These are phyloP conservation scores for Jaculus jaculus DNA, from an alignment of 2,113 vertebrate species.

Conservation along the genomic window DNA sequence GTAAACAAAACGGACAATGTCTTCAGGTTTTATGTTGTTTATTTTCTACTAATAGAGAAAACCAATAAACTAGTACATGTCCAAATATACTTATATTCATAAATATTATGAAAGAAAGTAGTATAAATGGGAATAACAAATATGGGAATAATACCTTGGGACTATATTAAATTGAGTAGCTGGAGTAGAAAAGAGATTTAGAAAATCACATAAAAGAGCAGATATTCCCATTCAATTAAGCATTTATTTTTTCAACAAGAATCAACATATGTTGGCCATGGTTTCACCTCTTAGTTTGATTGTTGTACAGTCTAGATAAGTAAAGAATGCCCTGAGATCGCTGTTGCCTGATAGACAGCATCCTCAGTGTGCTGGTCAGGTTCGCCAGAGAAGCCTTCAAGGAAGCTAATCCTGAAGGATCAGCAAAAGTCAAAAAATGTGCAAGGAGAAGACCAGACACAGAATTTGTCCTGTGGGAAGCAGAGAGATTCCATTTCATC, in stretches of 20 bases:
- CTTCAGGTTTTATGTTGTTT: not conserved
- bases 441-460: not conserved
- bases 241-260: not conserved
- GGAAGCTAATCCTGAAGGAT: not conserved
- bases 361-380: not conserved
- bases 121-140: constrained; percentile 25
- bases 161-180: constrained; percentile 30
- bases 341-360: not conserved
- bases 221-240: constrained; percentile 4
- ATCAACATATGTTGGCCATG: not conserved
- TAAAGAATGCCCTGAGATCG: not conserved
- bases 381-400: not conserved
- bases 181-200: constrained; percentile 48
- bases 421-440: constrained; percentile 8
- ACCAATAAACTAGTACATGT: constrained; percentile 35
- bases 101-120: constrained; percentile 48
- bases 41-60: constrained; percentile 39
- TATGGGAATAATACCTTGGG: constrained; percentile 17
- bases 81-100: constrained; percentile 48
- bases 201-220: constrained; percentile 30
- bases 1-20: not conserved
- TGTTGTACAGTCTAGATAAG: not conserved
- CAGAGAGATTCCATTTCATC: not conserved
- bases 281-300: not conserved
- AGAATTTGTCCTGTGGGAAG: not conserved